These are phyloP conservation scores for Noctua janthe DNA, from an alignment of 2,888 invertebrate genomes.

Conservation along the genomic window DNA sequence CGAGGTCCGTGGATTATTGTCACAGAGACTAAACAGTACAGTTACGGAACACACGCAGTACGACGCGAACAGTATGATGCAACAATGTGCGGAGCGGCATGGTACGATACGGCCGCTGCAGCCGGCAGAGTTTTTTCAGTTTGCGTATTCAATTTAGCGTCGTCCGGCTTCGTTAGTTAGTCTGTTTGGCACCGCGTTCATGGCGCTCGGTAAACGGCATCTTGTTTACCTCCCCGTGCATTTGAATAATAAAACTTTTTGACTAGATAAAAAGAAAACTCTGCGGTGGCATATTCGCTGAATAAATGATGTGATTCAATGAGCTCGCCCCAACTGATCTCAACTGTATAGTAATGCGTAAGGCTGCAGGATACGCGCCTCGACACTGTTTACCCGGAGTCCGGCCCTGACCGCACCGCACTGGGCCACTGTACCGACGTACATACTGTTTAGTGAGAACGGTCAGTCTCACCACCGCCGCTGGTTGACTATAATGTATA, in stretches of 20 bases:
- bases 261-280: conserved; percentile 52
- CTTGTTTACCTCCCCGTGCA: conserved; percentile 64
- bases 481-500: background rate
- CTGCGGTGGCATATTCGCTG: conserved; percentile 46
- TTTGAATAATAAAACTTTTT: conserved; percentile 68
- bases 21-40: background rate
- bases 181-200: conserved; percentile 61
- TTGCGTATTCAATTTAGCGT: conserved; percentile 68
- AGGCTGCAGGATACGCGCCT: background rate
- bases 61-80: background rate
- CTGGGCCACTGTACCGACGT: background rate
- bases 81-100: too few relatives aligned
- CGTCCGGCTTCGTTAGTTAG: conserved; percentile 69
- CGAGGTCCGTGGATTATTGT: background rate
- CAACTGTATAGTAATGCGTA: conserved; percentile 5
- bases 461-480: background rate
- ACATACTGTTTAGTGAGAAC: background rate
- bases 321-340: conserved; percentile 15
- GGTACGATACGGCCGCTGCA: background rate
- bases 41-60: background rate
- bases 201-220: conserved; percentile 61
- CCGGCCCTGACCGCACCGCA: background rate
- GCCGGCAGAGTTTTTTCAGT: conserved; percentile 60
- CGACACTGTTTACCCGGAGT: background rate
- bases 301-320: conserved; percentile 58